Base-by-base conservation (phyloP, 1,140 invertebrate genomes). In the Drosophila tsacasi region DNA sequence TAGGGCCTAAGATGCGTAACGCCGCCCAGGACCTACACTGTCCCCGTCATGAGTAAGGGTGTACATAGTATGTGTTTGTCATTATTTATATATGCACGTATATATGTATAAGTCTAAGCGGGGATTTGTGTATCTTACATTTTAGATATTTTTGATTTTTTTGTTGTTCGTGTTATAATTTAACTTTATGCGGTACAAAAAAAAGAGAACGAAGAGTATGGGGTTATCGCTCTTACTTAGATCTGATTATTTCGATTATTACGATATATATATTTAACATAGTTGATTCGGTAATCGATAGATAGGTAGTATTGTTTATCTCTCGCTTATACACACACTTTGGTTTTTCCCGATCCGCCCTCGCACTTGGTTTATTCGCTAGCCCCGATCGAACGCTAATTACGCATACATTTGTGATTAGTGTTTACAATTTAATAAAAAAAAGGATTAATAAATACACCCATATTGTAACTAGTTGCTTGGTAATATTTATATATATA, bases 381-480 rank as follows among this genome's bases (percentile, higher is more conserved):
- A 71, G 40, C 50, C 54, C 50, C 66, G 65, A 40, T 57, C 64
- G 49, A 58, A 58, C 64, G 54, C 52, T 74, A 74, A 50, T 73
- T 73, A 61, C 71, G 71, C 68, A 61, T 73, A 60, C 42, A 55
- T 57, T 52, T 52, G 50, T 61, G 69, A 73, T 72, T 73, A 73
- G 65, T 54, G 25, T 54, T 49, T 69, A 72, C 44, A 55, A 47
- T 71, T 65, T 71, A 19, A 67, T 35, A 21, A 73, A 73, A 71
- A 72, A 73, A 72, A 40, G 3, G 37, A 59, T 46, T 73, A 60
- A 72, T 73, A 73, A 72, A 72, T 71, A 72, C 66, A 71, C 46
- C 55, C 69, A 73, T 72, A 73, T 72, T 74, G 71, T 74, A 84
- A 68, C 82, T 84, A 85, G 82, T 62, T 47, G 40, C 65, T 81